Conservation (phyloP, 2,888 invertebrate species). For the Drosophila vallismaia region DNA sequence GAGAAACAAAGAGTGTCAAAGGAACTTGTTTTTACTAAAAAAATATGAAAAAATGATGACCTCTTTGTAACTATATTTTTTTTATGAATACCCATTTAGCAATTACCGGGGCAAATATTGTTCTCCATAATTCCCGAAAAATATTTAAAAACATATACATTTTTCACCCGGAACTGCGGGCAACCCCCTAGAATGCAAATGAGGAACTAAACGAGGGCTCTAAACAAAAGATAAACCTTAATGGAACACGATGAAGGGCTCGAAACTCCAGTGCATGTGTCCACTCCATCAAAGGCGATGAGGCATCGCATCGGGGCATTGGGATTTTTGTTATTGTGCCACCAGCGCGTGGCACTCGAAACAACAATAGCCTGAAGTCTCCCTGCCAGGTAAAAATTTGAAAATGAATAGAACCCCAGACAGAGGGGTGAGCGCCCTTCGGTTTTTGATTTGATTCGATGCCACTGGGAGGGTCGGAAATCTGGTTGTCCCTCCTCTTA, state of each 20-base stretch:
- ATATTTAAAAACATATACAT: constrained; percentile 13
- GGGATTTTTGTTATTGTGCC: constrained; percentile 37
- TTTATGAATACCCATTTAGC: background rate
- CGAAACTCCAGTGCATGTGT: constrained; percentile 52
- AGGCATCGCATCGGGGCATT: constrained; percentile 43
- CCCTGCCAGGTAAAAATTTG: constrained; percentile 31
- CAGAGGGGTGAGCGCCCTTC: constrained; percentile 33
- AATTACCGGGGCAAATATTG: constrained; percentile 22
- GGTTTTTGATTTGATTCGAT: constrained; percentile 9
- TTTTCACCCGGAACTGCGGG: constrained; percentile 52
- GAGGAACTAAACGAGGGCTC: constrained; percentile 38
- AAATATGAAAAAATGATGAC: background rate
- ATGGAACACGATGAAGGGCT: constrained; percentile 18
- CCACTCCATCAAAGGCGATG: constrained; percentile 72
- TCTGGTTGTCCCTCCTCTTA: constrained; percentile 23
- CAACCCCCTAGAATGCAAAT: constrained; percentile 71
- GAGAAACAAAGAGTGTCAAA: background rate
- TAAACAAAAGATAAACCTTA: constrained; percentile 43
- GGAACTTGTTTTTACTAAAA: background rate
- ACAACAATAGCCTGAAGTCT: constrained; percentile 38
- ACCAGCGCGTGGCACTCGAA: constrained; percentile 45
- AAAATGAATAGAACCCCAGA: constrained; percentile 34
- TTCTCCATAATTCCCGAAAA: constrained; percentile 2
- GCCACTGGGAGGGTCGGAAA: constrained; percentile 17
- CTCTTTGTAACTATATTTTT: background rate